Base-by-base conservation (phyloP, 2,888 invertebrate genomes). In the Eretmocerus hayati region DNA sequence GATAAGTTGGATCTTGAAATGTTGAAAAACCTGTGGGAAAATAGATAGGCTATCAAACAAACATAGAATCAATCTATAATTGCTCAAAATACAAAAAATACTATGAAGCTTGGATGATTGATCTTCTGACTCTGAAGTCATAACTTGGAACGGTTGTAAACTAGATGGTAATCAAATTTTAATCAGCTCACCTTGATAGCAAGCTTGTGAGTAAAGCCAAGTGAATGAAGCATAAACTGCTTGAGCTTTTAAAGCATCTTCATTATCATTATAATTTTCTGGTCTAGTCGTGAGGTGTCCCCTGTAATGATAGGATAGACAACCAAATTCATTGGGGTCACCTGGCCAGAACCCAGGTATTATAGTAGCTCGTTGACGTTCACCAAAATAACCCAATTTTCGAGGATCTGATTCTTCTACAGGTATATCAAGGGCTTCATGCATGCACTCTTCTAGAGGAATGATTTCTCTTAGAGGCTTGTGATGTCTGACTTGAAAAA, bases 271-370 rank as follows among this genome's bases (percentile, higher is more conserved):
- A 62, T 65, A 80, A 2, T 68, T 64, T 44, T 72, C 59, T 1
- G 69, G 66, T 46, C 83, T 74, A 0, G 59, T 60, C 2, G 74
- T 58, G 36, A 88, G 65, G 61, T 84, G 77, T 13, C 81, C 81
- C 35, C 84, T 74, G 11, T 80, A 78, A 62, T 88, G 84, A 62
- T 81, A 85, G 0, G 90, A 86, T 20, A 94, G 55, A 8, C 85
- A 64, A 1, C 90, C 90, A 73, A 87, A 92, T 67, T 87, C 84
- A 66, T 81, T 77, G 35, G 70, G 62, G 63, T 87, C 88, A 11
- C 88, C 90, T 16, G 90, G 87, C 91, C 91, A 92, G 69, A 81
- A 87, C 18, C 90, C 89, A 66, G 90, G 90, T 59, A 88, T 78
- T 69, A 82, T 85, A 18, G 84, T 81, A 4, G 82, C 84, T 71